Base-by-base conservation (phyloP, 2,797 vertebrate species). In the Helicolenus hilgendorfi region DNA sequence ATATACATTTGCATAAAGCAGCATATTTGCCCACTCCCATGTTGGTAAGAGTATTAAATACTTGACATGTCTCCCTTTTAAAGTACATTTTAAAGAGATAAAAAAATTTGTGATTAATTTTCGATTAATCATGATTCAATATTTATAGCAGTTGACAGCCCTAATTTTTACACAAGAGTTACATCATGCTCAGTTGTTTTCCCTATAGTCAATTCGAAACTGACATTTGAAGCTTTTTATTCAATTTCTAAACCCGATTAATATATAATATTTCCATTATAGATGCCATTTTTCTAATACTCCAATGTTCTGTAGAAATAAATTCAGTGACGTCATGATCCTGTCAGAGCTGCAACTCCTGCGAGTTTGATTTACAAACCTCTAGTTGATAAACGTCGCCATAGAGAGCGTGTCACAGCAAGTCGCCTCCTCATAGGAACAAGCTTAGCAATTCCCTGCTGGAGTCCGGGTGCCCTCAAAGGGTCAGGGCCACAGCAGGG, bases 401-500 rank as follows among this genome's bases (percentile, higher is more conserved):
- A 31, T 11, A 33, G 68, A 62, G n/a, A 55, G 11, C 71, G 69
- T 80, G 75, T 83, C 72, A 71, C 69, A 45, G 35, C 5, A 10
- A 53, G 74, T 62, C 0, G 0, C 60, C 53, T 38, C 35, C 0
- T 11, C 20, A 33, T 26, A 41, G 20, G 41, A 85, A 67, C 67
- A 29, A 75, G 71, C 72, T 14, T 49, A 75, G 33, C 55, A 13
- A 24, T 45, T 59, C 76, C 38, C 70, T 60, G 65, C 82, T 65
- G 72, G 76, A 75, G 36, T 77, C 79, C 64, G 60, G 53, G 20
- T 20, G 33, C 11, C 72, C 65, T 88, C 82, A 84, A 89, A 89
- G 86, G 73, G 83, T 89, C 78, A 60, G 53, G 56, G 71, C 41
- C 83, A 20, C 89, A 75, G 91, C 79, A 24, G 87, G 88, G 55